These are phyloP conservation scores for Tragelaphus buxtoni DNA, from an alignment of 2,113 vertebrate species.

Conservation along the genomic window DNA sequence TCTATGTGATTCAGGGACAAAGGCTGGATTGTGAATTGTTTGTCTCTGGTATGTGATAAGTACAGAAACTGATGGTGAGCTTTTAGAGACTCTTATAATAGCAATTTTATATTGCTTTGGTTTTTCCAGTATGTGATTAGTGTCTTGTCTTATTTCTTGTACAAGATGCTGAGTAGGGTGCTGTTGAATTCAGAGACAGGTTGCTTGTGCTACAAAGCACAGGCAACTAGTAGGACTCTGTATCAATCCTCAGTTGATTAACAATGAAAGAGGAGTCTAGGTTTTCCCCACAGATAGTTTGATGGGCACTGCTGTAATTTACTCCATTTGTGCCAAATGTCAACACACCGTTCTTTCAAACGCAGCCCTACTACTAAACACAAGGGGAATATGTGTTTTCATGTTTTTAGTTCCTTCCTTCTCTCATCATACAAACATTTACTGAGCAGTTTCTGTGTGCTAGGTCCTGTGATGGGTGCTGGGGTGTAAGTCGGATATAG, in stretches of 20 bases:
- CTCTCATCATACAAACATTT: background rate
- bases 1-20: background rate
- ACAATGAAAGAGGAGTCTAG: background rate
- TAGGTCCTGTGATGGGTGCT: background rate
- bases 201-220: background rate
- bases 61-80: background rate
- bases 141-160: background rate
- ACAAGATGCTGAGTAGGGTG: background rate
- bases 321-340: background rate
- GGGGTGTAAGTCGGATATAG: background rate
- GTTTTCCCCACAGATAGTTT: background rate
- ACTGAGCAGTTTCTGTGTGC: background rate
- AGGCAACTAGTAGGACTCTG: no score
- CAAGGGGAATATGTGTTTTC: background rate
- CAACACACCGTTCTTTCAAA: background rate
- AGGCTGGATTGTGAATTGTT: background rate
- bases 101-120: background rate
- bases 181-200: background rate
- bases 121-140: background rate
- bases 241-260: background rate
- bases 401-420: background rate
- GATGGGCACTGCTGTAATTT: background rate
- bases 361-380: background rate
- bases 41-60: background rate
- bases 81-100: background rate